phyloP scores from a whole-genome alignment of 2,113 vertebrate genomes.

The Dipodomys merriami region DNA sequence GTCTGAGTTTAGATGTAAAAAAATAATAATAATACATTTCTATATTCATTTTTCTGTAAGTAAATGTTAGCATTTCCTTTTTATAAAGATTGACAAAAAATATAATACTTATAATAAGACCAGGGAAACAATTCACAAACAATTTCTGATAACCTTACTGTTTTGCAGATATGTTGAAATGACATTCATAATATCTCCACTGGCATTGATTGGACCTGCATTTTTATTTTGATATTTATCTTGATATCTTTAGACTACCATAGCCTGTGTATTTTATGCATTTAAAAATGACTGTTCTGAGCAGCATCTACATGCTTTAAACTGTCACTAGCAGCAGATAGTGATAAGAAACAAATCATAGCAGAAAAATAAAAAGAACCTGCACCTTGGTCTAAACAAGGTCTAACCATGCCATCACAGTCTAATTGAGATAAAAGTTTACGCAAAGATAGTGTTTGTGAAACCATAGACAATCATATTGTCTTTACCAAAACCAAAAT shows the following conservation, averaged over 20 bases:
- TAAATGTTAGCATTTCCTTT: not conserved
- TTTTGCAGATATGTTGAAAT: not conserved
- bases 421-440: not conserved
- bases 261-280: not conserved
- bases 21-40: not conserved
- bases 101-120: not conserved
- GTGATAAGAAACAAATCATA: not conserved
- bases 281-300: constrained; percentile 2
- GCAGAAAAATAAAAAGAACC: not conserved
- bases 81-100: not conserved
- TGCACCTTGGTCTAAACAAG: not conserved
- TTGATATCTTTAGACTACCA: not conserved
- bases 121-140: not conserved
- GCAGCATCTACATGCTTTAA: too few relatives aligned
- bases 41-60: constrained; percentile 21
- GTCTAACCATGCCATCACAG: not conserved
- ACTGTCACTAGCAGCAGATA: too few relatives aligned
- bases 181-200: not conserved
- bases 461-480: not conserved
- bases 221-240: not conserved
- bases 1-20: not conserved
- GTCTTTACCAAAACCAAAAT: not conserved
- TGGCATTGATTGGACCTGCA: not conserved
- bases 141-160: not conserved
- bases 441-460: not conserved